phyloP scores from a whole-genome alignment of 2,797 vertebrate species.

The Bufotes viridis region DNA sequence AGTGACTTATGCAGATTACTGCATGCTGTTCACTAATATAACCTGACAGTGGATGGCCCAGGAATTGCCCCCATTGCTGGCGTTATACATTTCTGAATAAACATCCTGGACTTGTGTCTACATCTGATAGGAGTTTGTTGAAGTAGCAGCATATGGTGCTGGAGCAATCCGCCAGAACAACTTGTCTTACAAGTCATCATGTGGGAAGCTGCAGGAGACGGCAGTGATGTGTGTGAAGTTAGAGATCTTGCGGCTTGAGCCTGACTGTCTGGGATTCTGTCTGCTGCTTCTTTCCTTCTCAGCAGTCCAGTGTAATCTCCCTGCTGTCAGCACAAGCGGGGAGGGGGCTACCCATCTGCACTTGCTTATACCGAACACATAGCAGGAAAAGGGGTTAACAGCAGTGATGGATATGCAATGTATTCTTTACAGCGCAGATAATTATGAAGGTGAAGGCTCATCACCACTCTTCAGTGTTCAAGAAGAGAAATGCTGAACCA shows the following conservation, averaged over 20 bases:
- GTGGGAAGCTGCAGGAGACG: slow-evolving; percentile 73
- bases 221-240: slow-evolving; percentile 72
- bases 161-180: slow-evolving; percentile 69
- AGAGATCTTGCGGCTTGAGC: slow-evolving; percentile 61
- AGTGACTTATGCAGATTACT: too few species aligned
- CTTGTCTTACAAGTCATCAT: slow-evolving; percentile 71
- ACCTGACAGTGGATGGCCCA: not conserved
- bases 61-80: not conserved
- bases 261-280: slow-evolving; percentile 39
- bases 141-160: slow-evolving; percentile 72
- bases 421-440: not conserved
- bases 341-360: slow-evolving; percentile 14
- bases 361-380: not conserved
- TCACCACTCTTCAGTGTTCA: not conserved
- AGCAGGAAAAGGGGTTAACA: not conserved
- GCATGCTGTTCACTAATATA: not conserved
- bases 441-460: not conserved
- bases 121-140: slow-evolving; percentile 67
- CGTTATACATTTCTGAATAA: not conserved
- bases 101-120: slow-evolving; percentile 15
- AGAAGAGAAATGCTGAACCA: not conserved
- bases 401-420: not conserved
- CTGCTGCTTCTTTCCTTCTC: slow-evolving; percentile 24
- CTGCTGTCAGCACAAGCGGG: slow-evolving; percentile 2
- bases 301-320: slow-evolving; percentile 30